Evolutionary conservation across 35 echinoderm and acorn worm species (phyloP).

Genomic region (Hemicentrotus pulcherrimus): DNA sequence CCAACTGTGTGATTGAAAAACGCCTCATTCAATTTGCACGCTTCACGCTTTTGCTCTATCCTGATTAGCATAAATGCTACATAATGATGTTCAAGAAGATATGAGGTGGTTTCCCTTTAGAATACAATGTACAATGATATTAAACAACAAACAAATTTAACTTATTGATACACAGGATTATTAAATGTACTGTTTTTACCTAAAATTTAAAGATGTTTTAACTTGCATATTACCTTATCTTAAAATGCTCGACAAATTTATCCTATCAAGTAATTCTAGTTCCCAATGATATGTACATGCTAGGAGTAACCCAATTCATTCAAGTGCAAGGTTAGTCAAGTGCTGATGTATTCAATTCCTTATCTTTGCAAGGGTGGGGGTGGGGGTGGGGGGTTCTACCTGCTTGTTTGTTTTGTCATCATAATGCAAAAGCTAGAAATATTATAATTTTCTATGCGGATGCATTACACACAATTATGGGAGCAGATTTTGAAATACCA

Average conservation of each 20-base stretch:
- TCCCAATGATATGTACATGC: neutral
- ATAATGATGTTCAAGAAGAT: neutral
- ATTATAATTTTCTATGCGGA: no score
- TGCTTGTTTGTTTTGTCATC: no score
- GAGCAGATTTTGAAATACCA: no score
- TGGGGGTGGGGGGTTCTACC: neutral
- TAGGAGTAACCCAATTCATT: neutral
- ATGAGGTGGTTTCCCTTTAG: neutral
- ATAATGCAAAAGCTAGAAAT: no score
- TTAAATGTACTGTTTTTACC: neutral
- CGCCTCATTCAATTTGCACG: constrained; percentile 16
- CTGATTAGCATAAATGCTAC: neutral
- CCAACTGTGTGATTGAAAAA: neutral
- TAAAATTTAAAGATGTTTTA: neutral
- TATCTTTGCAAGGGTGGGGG: neutral
- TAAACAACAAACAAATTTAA: neutral
- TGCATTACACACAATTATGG: no score
- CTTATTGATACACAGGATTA: neutral
- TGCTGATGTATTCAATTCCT: no score
- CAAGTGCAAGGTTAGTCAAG: neutral
- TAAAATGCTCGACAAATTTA: neutral
- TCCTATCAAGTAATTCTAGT: neutral
- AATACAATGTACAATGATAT: neutral
- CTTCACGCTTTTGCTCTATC: neutral
- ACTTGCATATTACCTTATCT: neutral